Evolutionary conservation across 1,140 invertebrate species (phyloP).

Genomic region (Holcopasites calliopsidis): DNA sequence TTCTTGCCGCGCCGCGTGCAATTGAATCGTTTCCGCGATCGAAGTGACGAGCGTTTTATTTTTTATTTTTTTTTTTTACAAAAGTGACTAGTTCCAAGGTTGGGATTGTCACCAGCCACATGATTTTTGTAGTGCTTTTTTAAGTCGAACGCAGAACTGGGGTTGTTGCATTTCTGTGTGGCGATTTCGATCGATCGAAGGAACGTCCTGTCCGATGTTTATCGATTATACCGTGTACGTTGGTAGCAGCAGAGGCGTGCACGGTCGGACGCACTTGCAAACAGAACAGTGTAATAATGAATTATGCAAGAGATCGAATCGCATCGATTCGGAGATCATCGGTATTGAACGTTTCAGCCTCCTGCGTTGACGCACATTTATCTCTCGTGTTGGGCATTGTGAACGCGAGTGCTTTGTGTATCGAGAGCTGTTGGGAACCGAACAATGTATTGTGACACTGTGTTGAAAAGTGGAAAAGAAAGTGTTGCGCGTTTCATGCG

Average conservation of each 20-base stretch:
- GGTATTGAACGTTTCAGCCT: neutral
- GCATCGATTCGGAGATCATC: slow-evolving; percentile 4
- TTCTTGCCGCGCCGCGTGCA: neutral
- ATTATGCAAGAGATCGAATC: slow-evolving; percentile 32
- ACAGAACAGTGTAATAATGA: slow-evolving; percentile 25
- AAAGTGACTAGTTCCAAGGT: neutral
- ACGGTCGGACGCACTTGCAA: slow-evolving; percentile 18
- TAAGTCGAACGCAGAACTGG: neutral
- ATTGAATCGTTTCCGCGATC: neutral
- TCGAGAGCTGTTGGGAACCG: neutral
- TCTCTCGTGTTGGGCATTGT: neutral
- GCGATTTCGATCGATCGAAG: slow-evolving; percentile 16
- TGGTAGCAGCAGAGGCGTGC: slow-evolving; percentile 14
- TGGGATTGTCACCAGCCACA: neutral
- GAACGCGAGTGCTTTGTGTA: neutral
- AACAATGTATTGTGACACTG: neutral
- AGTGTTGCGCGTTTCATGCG: slow-evolving; percentile 1
- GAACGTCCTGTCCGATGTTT: neutral
- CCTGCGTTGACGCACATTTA: neutral
- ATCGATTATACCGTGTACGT: neutral
- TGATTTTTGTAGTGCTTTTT: neutral
- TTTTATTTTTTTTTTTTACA: too few species aligned
- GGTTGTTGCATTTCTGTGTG: neutral
- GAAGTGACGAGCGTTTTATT: neutral
- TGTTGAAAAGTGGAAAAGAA: too few species aligned